Conservation (phyloP, 1,140 invertebrate genomes). For the Pogonomyrmex barbatus region DNA sequence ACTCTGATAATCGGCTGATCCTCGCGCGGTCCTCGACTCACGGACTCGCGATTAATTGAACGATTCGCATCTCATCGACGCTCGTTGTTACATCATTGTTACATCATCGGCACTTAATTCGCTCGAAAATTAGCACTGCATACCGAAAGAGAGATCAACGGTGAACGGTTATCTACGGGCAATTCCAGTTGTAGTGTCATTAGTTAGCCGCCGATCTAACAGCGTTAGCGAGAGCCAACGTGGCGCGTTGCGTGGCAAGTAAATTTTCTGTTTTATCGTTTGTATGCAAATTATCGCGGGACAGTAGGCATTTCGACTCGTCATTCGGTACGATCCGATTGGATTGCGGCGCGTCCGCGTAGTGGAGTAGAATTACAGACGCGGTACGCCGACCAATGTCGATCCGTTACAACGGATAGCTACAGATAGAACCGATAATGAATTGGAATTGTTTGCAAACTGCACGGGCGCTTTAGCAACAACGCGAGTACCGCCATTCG, state of each 20-base stretch:
- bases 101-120: background rate
- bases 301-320: conserved; percentile 45
- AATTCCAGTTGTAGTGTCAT: background rate
- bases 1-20: background rate
- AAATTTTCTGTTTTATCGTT: conserved; percentile 53
- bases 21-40: background rate
- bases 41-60: background rate
- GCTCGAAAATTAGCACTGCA: background rate
- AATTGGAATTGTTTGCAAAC: conserved; percentile 55
- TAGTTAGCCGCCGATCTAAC: background rate
- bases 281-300: conserved; percentile 33
- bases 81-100: background rate
- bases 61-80: background rate
- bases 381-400: conserved; percentile 15
- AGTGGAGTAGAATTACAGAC: conserved; percentile 45
- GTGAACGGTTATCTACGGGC: background rate
- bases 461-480: conserved; percentile 34
- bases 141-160: background rate
- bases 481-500: background rate
- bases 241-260: conserved; percentile 28
- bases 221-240: background rate
- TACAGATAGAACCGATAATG: conserved; percentile 40
- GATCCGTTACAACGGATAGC: conserved; percentile 39
- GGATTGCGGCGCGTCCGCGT: conserved; percentile 1
- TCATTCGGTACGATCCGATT: conserved; percentile 32